These are phyloP conservation scores for Drosophila sechellia DNA, from an alignment of 1,140 invertebrate genomes.

Conservation along the genomic window DNA sequence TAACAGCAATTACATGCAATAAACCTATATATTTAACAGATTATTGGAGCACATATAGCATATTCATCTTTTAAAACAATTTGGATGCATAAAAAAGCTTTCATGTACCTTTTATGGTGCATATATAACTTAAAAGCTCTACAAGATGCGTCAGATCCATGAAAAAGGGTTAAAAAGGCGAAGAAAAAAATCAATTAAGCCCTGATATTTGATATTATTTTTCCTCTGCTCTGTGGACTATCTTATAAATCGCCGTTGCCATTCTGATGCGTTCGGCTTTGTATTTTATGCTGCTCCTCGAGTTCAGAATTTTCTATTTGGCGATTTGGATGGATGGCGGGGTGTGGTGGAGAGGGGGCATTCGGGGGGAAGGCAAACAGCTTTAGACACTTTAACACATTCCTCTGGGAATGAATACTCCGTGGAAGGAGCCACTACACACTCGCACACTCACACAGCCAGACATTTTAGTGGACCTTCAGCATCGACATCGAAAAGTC, in stretches of 20 bases:
- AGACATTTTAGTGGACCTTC: slow-evolving; percentile 28
- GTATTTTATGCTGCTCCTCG: slow-evolving; percentile 11
- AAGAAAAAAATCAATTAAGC: slow-evolving; percentile 11
- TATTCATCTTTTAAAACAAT: too few relatives aligned
- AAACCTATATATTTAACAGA: too few relatives aligned
- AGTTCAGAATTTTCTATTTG: slow-evolving; percentile 21
- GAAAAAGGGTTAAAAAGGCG: neutral
- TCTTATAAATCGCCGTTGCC: slow-evolving; percentile 17
- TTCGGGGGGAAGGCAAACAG: slow-evolving; percentile 43
- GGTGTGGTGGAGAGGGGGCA: neutral
- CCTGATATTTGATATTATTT: slow-evolving; percentile 15
- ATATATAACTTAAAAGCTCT: too few relatives aligned
- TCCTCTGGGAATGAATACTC: slow-evolving; percentile 61
- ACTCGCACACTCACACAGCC: slow-evolving; percentile 18
- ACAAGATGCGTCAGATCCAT: neutral
- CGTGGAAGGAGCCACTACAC: slow-evolving; percentile 13
- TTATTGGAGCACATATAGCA: too few relatives aligned
- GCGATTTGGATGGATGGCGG: neutral
- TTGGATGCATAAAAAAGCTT: too few relatives aligned
- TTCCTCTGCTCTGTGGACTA: slow-evolving; percentile 4
- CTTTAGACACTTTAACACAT: slow-evolving; percentile 74
- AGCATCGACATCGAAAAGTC: slow-evolving; percentile 30
- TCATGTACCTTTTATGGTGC: too few relatives aligned
- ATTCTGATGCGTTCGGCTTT: slow-evolving; percentile 16
- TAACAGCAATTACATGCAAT: too few relatives aligned